Evolutionary conservation across 2,797 vertebrate genomes (phyloP), one percentile per base, ranked within the genome.

Genomic region (Anguilla marmorata): DNA sequence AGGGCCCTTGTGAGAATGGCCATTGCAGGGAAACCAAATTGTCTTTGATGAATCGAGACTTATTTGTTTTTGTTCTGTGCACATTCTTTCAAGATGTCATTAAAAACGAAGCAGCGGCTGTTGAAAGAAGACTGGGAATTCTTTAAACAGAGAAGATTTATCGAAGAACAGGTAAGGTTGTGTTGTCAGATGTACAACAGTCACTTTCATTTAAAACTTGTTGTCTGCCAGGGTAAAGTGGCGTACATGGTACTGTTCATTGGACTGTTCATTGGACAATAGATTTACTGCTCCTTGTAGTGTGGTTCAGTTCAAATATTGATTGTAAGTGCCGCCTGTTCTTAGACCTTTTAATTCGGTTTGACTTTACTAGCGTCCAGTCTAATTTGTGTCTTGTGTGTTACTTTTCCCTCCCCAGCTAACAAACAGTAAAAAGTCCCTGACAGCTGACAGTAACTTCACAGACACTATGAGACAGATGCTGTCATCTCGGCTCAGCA

Each of bases 121-220:
- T 96, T 98, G 48, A 98, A 99, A 91, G 98, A 98, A 92, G 99
- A 99, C 91, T 99, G 98, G 97, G 98, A 99, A 91, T 98, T 98
- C 92, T 98, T 98, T 92, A 98, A 97, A 90, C 98, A 99, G 91
- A 97, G 97, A 58, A 96, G 97, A 89, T 97, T 99, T 95, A 96
- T 98, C 86, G 98, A 99, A 93, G 98, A 99, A 90, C 98, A 99
- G 97, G 98, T 99, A 96, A 91, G 92, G 21, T 79, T 66, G 21
- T 11, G 6, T 45, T 3, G 41, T 45, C 5, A 76, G 24, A 14
- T 41, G 27, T 19, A 45, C 16, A 9, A 9, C 27, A 84, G 27
- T 84, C 45, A 82, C n/a, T 63, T n/a, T 76, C 24, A 24, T 11
- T 24, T n/a, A 9, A 80, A 80, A 45, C 19, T 45, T 50, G 41